Conservation (phyloP, 2,888 invertebrate species). For the Yponomeuta plumbellus region DNA sequence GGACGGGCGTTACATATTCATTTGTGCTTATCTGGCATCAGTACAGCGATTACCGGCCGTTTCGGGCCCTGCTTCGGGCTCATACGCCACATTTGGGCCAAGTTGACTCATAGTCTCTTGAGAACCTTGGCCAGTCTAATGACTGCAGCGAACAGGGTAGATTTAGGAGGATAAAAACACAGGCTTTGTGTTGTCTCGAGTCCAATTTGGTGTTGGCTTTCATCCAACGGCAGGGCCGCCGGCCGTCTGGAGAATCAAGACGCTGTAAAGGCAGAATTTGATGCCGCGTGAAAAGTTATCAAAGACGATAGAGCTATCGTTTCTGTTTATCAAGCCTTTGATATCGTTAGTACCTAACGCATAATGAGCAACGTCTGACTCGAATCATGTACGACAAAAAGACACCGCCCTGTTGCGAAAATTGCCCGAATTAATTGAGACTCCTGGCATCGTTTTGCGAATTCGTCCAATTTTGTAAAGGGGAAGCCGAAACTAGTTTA, state of each 20-base stretch:
- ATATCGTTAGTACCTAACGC: neutral
- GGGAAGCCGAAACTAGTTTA: neutral
- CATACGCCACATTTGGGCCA: conserved; percentile 51
- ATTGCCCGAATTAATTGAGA: neutral
- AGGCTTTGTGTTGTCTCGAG: conserved; percentile 46
- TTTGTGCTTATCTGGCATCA: conserved; percentile 69
- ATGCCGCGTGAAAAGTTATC: conserved; percentile 25
- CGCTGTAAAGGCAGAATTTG: conserved; percentile 27
- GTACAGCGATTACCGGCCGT: conserved; percentile 58
- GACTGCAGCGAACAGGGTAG: conserved; percentile 24
- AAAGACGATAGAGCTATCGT: conserved; percentile 19
- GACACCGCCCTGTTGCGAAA: neutral
- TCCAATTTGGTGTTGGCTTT: conserved; percentile 58
- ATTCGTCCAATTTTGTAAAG: neutral
- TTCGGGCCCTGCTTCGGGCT: conserved; percentile 39
- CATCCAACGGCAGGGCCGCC: conserved; percentile 51
- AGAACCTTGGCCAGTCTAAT: conserved; percentile 35
- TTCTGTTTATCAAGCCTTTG: neutral
- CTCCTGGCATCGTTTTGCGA: neutral
- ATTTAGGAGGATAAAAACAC: conserved; percentile 43
- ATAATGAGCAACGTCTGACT: neutral
- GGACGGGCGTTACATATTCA: conserved; percentile 68
- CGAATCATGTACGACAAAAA: neutral
- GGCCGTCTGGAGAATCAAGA: conserved; percentile 28
- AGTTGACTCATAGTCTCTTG: conserved; percentile 34